A percentile compares a stretch with the other conserved stretches of the same genome.
phyloP scores from a whole-genome alignment of 2,888 invertebrate genomes.

The Stenolophus ochropezus region DNA sequence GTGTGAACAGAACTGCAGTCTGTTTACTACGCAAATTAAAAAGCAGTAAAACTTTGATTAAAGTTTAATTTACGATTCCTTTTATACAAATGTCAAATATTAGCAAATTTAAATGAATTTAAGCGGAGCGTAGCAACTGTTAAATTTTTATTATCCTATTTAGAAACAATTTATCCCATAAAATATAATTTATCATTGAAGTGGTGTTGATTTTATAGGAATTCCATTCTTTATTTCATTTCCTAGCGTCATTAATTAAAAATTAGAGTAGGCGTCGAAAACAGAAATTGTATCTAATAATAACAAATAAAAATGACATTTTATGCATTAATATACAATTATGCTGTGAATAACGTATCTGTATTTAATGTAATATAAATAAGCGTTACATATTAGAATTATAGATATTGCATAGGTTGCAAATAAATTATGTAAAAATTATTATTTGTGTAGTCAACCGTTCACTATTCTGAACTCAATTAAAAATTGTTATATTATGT shows the following conservation, averaged over 20 bases:
- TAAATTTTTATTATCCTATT: slow-evolving; percentile 7
- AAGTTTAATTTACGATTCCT: background rate
- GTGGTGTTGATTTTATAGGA: background rate
- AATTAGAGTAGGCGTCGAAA: background rate
- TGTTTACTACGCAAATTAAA: background rate
- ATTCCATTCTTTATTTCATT: background rate
- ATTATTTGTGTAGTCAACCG: too few relatives aligned
- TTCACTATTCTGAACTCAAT: too few relatives aligned
- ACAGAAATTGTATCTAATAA: too few relatives aligned
- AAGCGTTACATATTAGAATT: too few relatives aligned
- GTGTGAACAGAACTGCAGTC: background rate
- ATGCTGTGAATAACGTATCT: too few relatives aligned
- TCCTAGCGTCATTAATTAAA: background rate
- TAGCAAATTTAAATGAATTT: slow-evolving; percentile 1
- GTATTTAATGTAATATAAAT: too few relatives aligned
- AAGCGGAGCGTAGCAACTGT: background rate
- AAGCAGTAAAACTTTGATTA: background rate
- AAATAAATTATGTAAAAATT: too few relatives aligned
- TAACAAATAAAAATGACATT: background rate
- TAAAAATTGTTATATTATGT: too few relatives aligned
- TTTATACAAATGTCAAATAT: background rate
- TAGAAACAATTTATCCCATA: slow-evolving; percentile 14
- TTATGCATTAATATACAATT: background rate
- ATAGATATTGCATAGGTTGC: too few relatives aligned
- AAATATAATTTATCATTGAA: slow-evolving; percentile 4